These are phyloP conservation scores for Drosophila nigricruria DNA, from an alignment of 2,888 invertebrate species.

Conservation along the genomic window DNA sequence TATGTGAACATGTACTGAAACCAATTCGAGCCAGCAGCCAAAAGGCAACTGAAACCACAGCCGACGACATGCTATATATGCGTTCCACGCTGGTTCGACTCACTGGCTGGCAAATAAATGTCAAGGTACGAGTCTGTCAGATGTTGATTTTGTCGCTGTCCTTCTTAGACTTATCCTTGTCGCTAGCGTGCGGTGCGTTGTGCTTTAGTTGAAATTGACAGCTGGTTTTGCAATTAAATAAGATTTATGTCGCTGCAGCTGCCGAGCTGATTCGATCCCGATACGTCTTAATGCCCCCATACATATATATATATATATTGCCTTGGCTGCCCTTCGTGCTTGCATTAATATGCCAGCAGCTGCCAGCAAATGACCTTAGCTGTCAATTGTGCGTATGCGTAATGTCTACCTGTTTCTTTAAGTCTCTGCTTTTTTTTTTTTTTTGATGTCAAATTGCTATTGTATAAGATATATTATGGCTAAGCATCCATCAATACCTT, in stretches of 20 bases:
- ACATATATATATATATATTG: constrained; percentile 15
- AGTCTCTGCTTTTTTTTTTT: background rate
- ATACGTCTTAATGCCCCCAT: constrained; percentile 26
- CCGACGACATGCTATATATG: constrained; percentile 31
- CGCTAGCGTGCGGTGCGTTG: constrained; percentile 4
- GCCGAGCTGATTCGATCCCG: constrained; percentile 19
- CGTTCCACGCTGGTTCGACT: constrained; percentile 20
- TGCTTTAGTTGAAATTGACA: constrained; percentile 72
- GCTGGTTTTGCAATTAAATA: constrained; percentile 79
- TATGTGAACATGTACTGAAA: constrained; percentile 37
- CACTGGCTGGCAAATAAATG: constrained; percentile 64
- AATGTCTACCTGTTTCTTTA: constrained; percentile 16
- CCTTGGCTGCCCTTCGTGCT: constrained; percentile 34
- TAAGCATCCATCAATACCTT: constrained; percentile 19
- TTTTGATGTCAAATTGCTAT: constrained; percentile 20
- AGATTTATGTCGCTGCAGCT: constrained; percentile 69
- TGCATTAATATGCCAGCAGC: constrained; percentile 67
- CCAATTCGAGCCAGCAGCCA: constrained; percentile 30
- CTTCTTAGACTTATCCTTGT: constrained; percentile 19
- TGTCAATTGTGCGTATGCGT: constrained; percentile 59
- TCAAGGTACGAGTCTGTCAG: constrained; percentile 61
- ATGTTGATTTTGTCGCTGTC: constrained; percentile 44
- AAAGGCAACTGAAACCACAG: constrained; percentile 8
- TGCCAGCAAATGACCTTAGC: constrained; percentile 60
- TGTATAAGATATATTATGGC: constrained; percentile 19